phyloP scores from a whole-genome alignment of 2,797 vertebrate species.

The Uromys caudimaculatus region DNA sequence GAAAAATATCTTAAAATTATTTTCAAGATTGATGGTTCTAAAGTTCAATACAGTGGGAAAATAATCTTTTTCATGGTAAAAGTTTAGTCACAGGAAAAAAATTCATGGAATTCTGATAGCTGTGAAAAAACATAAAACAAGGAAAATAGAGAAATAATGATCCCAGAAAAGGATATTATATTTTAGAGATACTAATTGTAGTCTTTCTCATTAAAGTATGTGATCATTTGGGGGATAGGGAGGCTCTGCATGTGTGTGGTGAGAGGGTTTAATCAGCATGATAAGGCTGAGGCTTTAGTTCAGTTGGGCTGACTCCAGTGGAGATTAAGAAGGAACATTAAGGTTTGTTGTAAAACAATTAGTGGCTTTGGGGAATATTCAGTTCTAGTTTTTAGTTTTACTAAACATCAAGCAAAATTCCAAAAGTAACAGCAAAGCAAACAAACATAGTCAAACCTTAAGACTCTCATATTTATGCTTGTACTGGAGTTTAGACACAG shows the following conservation, averaged over 20 bases:
- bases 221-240: constrained; percentile 56
- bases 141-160: constrained; percentile 65
- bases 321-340: constrained; percentile 68
- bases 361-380: constrained; percentile 62
- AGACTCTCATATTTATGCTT: constrained; percentile 37
- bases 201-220: constrained; percentile 64
- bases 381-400: constrained; percentile 64
- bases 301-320: constrained; percentile 60
- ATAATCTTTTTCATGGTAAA: background rate
- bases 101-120: constrained; percentile 61
- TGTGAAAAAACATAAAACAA: constrained; percentile 10
- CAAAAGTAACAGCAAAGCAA: constrained; percentile 56
- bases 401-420: constrained; percentile 64
- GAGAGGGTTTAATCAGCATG: constrained; percentile 43
- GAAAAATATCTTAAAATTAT: constrained; percentile 42
- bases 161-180: constrained; percentile 22
- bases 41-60: background rate
- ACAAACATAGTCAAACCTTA: background rate
- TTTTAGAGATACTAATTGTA: constrained; percentile 58
- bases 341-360: constrained; percentile 67
- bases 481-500: constrained; percentile 28
- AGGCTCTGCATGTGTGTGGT: constrained; percentile 66
- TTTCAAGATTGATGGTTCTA: constrained; percentile 17
- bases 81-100: constrained; percentile 55
- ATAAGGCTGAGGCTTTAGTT: constrained; percentile 58